Base-by-base conservation (phyloP, 1,140 invertebrate species). In the Tribolium madens region DNA sequence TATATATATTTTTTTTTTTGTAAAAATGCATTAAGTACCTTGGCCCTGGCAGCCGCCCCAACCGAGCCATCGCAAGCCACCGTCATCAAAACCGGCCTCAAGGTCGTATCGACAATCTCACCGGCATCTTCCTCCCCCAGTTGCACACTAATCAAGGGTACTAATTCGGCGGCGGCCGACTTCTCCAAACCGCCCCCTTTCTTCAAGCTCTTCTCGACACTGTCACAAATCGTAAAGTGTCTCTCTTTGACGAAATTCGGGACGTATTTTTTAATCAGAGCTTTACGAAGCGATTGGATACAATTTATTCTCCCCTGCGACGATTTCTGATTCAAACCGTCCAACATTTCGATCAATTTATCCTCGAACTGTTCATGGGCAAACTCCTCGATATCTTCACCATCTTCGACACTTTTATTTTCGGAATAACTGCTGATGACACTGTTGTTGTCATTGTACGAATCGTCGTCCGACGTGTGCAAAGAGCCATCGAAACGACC, bases 321-420 rank as follows among this genome's bases (percentile, higher is more conserved):
- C 76, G 95, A 95, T 83, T 97, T 96, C 77, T 97, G 93, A 1
- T 91, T 91, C 4, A 96, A 87, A 18, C 93, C 93, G 84, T 98
- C 97, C 52, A 98, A 92, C 0, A 92, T 91, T 82, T 97, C 94
- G 15, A 91, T 90, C 12, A 98, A 87, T 86, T 97, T 96, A 64
- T 97, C 96, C 86, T 98, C 96, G 82, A 96, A 93, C 46, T 92
- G 90, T 83, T 98, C 96, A 76, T 89, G 89, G 60, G 88, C 86
- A 7, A 89, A 83, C 71, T 92, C 91, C 52, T 90, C 90, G 42
- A 88, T 86, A 64, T 89, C 89, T 9, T 84, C 83, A 6, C 86
- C 87, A 9, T 92, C 92, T 15, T 92, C 91, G n/a, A 89, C 81
- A 46, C 90, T 87, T 17, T 87, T 87, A 72, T 86, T 89, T 76